Evolutionary conservation across 2,888 invertebrate species (phyloP).

Genomic region (Kuschelorhynchus macadamiae): DNA sequence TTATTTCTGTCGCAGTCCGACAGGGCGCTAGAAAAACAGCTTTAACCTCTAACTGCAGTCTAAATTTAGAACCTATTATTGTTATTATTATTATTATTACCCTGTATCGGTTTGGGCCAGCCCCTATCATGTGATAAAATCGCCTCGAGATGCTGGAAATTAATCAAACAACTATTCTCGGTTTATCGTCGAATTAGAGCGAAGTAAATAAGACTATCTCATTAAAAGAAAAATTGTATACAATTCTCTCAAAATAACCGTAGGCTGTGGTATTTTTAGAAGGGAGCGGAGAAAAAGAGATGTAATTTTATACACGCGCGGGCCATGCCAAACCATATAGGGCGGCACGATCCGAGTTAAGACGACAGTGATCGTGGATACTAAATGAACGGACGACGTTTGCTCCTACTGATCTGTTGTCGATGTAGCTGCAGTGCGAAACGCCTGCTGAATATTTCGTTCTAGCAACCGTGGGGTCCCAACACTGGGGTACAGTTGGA

Average conservation of each 20-base stretch:
- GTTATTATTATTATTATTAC: too few species aligned
- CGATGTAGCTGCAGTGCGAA: conserved; percentile 27
- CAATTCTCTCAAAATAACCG: conserved; percentile 68
- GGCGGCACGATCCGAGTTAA: conserved; percentile 66
- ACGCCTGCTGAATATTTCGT: conserved; percentile 28
- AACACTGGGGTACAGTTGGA: too few species aligned
- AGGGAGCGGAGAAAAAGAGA: conserved; percentile 68
- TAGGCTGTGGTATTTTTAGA: conserved; percentile 68
- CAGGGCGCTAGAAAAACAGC: too few species aligned
- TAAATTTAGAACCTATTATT: too few species aligned
- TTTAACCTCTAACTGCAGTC: too few species aligned
- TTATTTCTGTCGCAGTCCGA: too few species aligned
- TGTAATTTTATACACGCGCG: conserved; percentile 69
- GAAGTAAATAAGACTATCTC: conserved; percentile 64
- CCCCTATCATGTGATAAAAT: not conserved
- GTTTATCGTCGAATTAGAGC: conserved; percentile 42
- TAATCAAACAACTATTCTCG: conserved; percentile 28
- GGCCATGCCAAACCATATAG: conserved; percentile 69
- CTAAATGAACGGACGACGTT: conserved; percentile 53
- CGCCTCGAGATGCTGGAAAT: conserved; percentile 12
- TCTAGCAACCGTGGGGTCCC: conserved; percentile 13
- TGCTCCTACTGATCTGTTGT: conserved; percentile 29
- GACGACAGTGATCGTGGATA: conserved; percentile 60
- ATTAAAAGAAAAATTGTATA: conserved; percentile 67
- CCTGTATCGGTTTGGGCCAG: too few species aligned